phyloP scores from a whole-genome alignment of 1,140 invertebrate species.

The Drosophila pseudoananassae region DNA sequence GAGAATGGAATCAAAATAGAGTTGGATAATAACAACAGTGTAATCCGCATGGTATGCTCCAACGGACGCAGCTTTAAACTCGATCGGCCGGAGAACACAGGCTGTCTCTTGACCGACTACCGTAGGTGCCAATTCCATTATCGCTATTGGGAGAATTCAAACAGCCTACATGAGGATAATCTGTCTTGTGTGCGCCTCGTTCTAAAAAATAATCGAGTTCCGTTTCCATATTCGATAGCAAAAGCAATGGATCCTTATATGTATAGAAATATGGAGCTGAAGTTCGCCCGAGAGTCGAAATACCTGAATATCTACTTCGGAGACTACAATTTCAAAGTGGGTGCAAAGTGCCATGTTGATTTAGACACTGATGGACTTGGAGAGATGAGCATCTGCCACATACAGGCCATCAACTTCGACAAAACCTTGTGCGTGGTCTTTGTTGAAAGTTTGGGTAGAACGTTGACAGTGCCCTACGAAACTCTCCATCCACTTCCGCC shows the following conservation, averaged over 20 bases:
- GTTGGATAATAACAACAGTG: slow-evolving; percentile 81
- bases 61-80: slow-evolving; percentile 84
- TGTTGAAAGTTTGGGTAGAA: slow-evolving; percentile 90
- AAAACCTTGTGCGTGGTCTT: slow-evolving; percentile 89
- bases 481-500: slow-evolving; percentile 39
- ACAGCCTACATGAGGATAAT: neutral
- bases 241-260: slow-evolving; percentile 93
- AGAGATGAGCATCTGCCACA: slow-evolving; percentile 87
- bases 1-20: slow-evolving; percentile 63
- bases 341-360: slow-evolving; percentile 90
- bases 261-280: slow-evolving; percentile 95
- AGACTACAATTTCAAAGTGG: slow-evolving; percentile 86
- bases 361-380: slow-evolving; percentile 85
- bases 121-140: slow-evolving; percentile 81
- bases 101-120: slow-evolving; percentile 73
- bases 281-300: slow-evolving; percentile 87
- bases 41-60: slow-evolving; percentile 66
- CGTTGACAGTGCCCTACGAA: slow-evolving; percentile 64
- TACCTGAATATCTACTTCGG: slow-evolving; percentile 85
- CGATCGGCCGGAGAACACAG: slow-evolving; percentile 65
- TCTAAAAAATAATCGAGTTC: slow-evolving; percentile 86
- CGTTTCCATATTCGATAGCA: slow-evolving; percentile 94
- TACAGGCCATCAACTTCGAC: slow-evolving; percentile 89
- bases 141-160: neutral
- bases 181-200: slow-evolving; percentile 61